Base-by-base conservation (phyloP, 2,113 vertebrate species). In the Sapajus apella region DNA sequence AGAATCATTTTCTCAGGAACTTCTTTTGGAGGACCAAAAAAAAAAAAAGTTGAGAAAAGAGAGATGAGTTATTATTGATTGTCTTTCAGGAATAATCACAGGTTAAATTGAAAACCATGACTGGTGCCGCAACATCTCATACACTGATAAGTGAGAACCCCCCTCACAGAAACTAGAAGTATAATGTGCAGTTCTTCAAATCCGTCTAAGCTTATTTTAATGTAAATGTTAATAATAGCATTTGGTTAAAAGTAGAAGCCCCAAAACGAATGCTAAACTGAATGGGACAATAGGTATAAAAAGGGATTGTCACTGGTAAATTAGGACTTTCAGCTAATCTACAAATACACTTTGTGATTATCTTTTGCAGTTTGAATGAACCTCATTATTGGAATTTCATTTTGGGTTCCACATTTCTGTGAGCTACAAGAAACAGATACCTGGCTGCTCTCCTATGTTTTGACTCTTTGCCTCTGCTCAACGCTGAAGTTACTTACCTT, bases 391-490 rank as follows among this genome's bases (percentile, higher is more conserved):
- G 90, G 85, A 8, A 82, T 88, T 97, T 92, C 45, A 70, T 68
- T 92, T 92, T 68, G 61, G 32, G 35, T 86, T 91, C 94, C 3
- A 50, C 58, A 66, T 87, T 84, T n/a, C 23, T 73, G 3, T 92
- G 82, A 91, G 27, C 45, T 55, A 25, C 20, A 85, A 70, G 73
- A 37, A 50, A 64, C 43, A 87, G 43, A 90, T 85, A 87, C 30
- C 45, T 85, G 56, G 20, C 14, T 76, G 25, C 75, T 87, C 68
- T 83, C 14, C 61, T 93, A 8, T 50, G 9, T 89, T 96, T 77
- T 93, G n/a, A 50, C 55, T 88, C 50, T 61, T 68, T 35, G 32
- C 21, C 25, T 96, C 87, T 97, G 81, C 13, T 82, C 85, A 86
- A 0, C 52, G 16, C 18, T 37, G 32, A 95, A 37, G 66, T 37